These are phyloP conservation scores for Emberiza fucata DNA, from an alignment of 2,113 vertebrate genomes.

Conservation along the genomic window DNA sequence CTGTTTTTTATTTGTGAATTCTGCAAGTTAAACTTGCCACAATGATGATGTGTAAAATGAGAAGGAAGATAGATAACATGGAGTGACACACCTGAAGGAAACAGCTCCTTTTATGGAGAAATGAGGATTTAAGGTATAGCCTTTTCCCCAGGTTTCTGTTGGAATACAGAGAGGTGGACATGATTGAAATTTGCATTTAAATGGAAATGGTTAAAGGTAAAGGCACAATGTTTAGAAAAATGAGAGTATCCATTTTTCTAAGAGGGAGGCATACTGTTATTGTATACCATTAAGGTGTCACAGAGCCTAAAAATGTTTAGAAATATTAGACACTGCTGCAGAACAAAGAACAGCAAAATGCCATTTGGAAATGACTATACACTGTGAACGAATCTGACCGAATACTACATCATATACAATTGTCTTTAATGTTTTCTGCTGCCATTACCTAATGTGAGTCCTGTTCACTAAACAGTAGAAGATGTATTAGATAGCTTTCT, in stretches of 20 bases:
- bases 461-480: constrained; percentile 48
- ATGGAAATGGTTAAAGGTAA: constrained; percentile 80
- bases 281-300: constrained; percentile 78
- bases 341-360: constrained; percentile 58
- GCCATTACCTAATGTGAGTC: constrained; percentile 49
- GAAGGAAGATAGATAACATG: constrained; percentile 18
- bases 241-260: constrained; percentile 82
- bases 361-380: constrained; percentile 69
- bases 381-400: constrained; percentile 40
- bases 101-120: constrained; percentile 33
- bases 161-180: constrained; percentile 73
- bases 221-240: constrained; percentile 78
- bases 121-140: constrained; percentile 66
- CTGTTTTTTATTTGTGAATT: neutral
- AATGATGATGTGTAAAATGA: constrained; percentile 28
- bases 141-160: constrained; percentile 36
- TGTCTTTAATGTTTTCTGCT: constrained; percentile 59
- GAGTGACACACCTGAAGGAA: constrained; percentile 34
- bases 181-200: constrained; percentile 85
- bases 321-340: constrained; percentile 71
- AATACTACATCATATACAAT: constrained; percentile 54
- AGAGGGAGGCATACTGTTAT: constrained; percentile 71
- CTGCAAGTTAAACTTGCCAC: constrained; percentile 28
- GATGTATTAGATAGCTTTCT: constrained; percentile 54
- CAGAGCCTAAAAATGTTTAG: constrained; percentile 75